These are phyloP conservation scores for Mesorhabditis sp. DNA, from an alignment of 2,888 invertebrate species.

Conservation along the genomic window DNA sequence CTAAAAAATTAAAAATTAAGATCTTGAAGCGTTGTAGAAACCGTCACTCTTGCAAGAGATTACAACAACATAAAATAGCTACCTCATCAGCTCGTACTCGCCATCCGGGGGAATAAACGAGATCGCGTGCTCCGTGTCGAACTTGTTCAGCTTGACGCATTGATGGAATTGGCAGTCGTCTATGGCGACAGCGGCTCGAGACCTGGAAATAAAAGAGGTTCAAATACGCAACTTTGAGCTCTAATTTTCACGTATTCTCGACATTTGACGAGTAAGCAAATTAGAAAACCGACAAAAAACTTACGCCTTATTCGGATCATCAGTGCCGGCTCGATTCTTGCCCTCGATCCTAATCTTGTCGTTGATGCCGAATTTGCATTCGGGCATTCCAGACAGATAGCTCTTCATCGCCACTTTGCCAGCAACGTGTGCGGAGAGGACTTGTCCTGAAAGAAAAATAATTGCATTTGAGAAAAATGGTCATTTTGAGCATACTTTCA, in stretches of 20 bases:
- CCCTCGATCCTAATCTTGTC: slow-evolving; percentile 83
- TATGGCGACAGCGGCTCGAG: slow-evolving; percentile 95
- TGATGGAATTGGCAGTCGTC: slow-evolving; percentile 99
- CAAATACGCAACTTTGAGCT: background rate
- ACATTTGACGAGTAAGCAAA: background rate
- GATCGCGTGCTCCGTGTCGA: slow-evolving; percentile 98
- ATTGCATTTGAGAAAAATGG: background rate
- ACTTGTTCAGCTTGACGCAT: slow-evolving; percentile 97
- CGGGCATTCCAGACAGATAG: slow-evolving; percentile 98
- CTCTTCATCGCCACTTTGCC: slow-evolving; percentile 99
- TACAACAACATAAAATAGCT: slow-evolving; percentile 5
- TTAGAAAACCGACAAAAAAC: background rate
- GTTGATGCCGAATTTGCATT: slow-evolving; percentile 97
- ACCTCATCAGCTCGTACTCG: slow-evolving; percentile 98
- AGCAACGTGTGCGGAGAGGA: slow-evolving; percentile 94
- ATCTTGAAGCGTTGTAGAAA: no score
- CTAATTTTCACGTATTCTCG: background rate
- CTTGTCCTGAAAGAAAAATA: slow-evolving; percentile 74
- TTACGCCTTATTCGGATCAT: slow-evolving; percentile 21
- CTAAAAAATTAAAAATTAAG: background rate
- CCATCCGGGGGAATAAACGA: slow-evolving; percentile 99
- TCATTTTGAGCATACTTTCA: slow-evolving; percentile 4
- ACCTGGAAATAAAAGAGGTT: slow-evolving; percentile 21
- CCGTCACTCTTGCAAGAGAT: background rate
- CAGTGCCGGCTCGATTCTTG: slow-evolving; percentile 10